Evolutionary conservation across 2,888 invertebrate genomes (phyloP).

Genomic region (Netelia fuscicornis): DNA sequence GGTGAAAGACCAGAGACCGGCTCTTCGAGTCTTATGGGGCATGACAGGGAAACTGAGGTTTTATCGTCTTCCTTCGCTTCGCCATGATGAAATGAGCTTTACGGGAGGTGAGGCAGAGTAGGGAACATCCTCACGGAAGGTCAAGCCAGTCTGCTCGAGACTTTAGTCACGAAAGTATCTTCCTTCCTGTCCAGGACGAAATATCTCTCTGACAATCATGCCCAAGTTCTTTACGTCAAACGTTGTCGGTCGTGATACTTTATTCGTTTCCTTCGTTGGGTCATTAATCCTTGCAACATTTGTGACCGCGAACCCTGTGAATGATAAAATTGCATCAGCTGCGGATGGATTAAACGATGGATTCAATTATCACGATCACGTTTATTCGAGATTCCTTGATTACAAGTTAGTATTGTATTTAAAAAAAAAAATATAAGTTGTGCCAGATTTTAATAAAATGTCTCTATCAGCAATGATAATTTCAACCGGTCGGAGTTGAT

Average conservation of each 20-base stretch:
- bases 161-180: slow-evolving; percentile 69
- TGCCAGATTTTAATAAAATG: no score
- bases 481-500: not conserved
- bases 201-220: slow-evolving; percentile 65
- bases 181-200: slow-evolving; percentile 48
- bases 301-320: slow-evolving; percentile 25
- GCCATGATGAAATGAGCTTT: slow-evolving; percentile 57
- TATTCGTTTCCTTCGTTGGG: slow-evolving; percentile 30
- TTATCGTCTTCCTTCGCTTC: slow-evolving; percentile 64
- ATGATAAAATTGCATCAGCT: slow-evolving; percentile 8
- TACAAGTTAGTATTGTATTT: slow-evolving; percentile 1
- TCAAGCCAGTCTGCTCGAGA: slow-evolving; percentile 60
- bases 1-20: slow-evolving; percentile 52
- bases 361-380: slow-evolving; percentile 40
- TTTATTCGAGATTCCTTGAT: slow-evolving; percentile 9
- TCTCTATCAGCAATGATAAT: no score
- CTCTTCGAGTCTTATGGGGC: slow-evolving; percentile 52
- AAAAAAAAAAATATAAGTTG: no score
- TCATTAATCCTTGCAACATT: slow-evolving; percentile 29
- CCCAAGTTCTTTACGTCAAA: slow-evolving; percentile 62
- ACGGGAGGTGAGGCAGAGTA: slow-evolving; percentile 19
- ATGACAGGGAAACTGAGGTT: slow-evolving; percentile 73
- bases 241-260: slow-evolving; percentile 35
- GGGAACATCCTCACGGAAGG: slow-evolving; percentile 48
- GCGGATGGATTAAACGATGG: not conserved